Evolutionary conservation across 2,797 vertebrate species (phyloP), one percentile per base, ranked within the genome.

Genomic region (Streptopelia turtur): DNA sequence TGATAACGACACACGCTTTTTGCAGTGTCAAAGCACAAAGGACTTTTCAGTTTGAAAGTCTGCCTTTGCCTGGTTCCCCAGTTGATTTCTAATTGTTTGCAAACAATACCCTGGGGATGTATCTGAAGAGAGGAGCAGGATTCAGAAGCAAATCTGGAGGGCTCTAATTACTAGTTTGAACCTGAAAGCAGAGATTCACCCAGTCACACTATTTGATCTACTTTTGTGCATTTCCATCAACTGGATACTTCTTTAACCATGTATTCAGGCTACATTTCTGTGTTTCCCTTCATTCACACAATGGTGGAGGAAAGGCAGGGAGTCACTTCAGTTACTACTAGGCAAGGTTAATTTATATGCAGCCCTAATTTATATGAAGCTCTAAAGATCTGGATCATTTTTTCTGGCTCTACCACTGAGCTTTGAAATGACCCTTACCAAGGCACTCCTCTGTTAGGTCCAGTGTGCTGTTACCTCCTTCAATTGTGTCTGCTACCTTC

Each of bases 161-260:
- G n/a, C 9, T 88, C 22, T 61, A 65, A 61, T 22, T 61, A 5
- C 16, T 16, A 3, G 0, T 52, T 80, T 2, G 8, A 66, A 74
- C 6, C 39, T 43, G 64, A 91, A 80, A 69, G 13, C 13, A 74
- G 64, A 55, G 52, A 35, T 47, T 35, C 20, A 35, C 56, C 69
- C n/a, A 39, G n/a, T 5, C n/a, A 20, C 27, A 10, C n/a, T 35
- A 9, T 53, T 60, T 33, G 15, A 61, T 16, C 27, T 16, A 16
- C 5, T 35, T 4, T 16, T 23, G 20, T 17, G 41, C 25, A 18
- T 82, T 95, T 90, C 49, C 15, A n/a, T 30, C 7, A 49, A 5
- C 6, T 52, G 47, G 11, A 22, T 22, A 4, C 0, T 1, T 59
- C 31, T 52, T 57, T 74, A 72, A 56, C 24, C 0, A 0, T 5